Percentiles rank a stretch among this genome's conserved stretches.
Conservation (phyloP, 2,113 vertebrate species). For the Leucopsar rothschildi region DNA sequence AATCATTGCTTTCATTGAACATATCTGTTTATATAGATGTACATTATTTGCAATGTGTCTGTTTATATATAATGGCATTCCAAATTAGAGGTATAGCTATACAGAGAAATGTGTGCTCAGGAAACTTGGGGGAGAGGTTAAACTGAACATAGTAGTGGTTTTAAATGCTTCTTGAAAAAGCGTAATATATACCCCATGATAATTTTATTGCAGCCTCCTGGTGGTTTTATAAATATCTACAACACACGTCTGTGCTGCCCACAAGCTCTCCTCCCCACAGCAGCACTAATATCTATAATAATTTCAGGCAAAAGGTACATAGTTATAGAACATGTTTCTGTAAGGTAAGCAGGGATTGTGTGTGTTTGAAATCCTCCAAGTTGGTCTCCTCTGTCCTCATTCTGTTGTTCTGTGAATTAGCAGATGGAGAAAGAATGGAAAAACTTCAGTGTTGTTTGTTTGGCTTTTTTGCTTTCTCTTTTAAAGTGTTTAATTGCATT, state of each 20-base stretch:
- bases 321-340: not conserved
- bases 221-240: constrained; percentile 29
- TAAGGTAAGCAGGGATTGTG: not conserved
- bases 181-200: not conserved
- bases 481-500: not conserved
- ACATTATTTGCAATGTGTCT: not conserved
- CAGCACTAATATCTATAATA: not conserved
- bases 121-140: not conserved
- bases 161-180: constrained; percentile 12
- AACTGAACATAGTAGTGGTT: not conserved
- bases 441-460: not conserved
- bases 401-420: not conserved
- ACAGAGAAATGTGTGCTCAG: not conserved
- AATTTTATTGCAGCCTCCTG: constrained; percentile 28
- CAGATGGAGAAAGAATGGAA: not conserved
- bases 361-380: not conserved
- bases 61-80: not conserved
- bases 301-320: not conserved
- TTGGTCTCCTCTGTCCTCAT: not conserved
- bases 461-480: not conserved
- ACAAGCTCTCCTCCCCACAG: not conserved
- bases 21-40: not conserved
- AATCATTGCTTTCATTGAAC: not conserved
- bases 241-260: not conserved
- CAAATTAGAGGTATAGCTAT: not conserved